Evolutionary conservation across 2,888 invertebrate species (phyloP), one percentile per base, ranked within the genome.

Genomic region (Polyommatus icarus): DNA sequence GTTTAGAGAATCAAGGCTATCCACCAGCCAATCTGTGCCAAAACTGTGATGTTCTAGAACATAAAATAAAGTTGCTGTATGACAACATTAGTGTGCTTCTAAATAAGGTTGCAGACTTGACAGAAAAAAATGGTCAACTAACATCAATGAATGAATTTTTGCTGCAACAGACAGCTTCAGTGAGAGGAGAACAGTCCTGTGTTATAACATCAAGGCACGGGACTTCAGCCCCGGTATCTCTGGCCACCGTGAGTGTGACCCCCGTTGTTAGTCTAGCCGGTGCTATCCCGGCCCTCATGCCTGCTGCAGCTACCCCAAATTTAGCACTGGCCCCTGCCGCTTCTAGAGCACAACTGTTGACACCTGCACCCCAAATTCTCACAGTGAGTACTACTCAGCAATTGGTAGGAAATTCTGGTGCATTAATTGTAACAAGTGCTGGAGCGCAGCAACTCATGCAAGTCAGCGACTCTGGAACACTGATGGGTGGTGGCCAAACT

Each of bases 101-200:
- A 61, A 93, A 92, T 80, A 93, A 90, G 85, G 89, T 94, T 79
- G 88, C 89, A 80, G 94, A 94, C 80, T 86, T 94, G 79, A 88
- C 90, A 77, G 93, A 93, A 82, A 94, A 94, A 80, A 94, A 94
- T 90, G 82, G 87, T 71, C 94, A 94, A 78, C 83, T 94, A 54
- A 91, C 93, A 76, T 90, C 92, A 57, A 94, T 94, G 94, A 94
- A 94, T 89, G 94, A 94, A 82, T 93, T 93, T 88, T 85, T 94
- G 81, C 81, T 94, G 76, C 89, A 89, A 82, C 94, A 94, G 81
- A 92, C 92, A 76, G 89, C 91, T 78, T 89, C 92, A 75, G 84
- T 92, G 24, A 88, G 93, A 83, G 85, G 85, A 80, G 93, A 91
- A 78, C 93, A 92, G 79, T 87, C 93, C 2, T 93, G 94, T 87